Evolutionary conservation across 2,888 invertebrate species (phyloP).

Genomic region (Ariolimax columbianus): DNA sequence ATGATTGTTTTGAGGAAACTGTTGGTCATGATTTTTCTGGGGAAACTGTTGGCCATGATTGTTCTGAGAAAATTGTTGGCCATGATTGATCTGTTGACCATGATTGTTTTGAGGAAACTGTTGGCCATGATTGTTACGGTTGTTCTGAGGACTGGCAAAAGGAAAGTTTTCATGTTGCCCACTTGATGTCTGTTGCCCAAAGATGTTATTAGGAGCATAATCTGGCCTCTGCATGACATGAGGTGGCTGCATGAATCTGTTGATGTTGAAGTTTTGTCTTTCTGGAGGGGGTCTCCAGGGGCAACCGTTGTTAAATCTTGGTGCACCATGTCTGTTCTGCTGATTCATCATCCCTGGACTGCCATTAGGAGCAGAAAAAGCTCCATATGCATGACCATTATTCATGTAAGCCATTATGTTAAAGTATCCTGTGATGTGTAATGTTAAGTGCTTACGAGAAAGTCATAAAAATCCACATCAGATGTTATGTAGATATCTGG

Average conservation of each 20-base stretch:
- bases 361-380: background rate
- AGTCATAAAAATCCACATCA: too few species aligned
- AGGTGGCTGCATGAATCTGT: conserved; percentile 22
- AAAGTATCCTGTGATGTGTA: background rate
- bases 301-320: background rate
- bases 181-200: background rate
- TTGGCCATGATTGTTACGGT: too few species aligned
- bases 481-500: background rate
- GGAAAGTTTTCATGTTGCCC: conserved; percentile 23
- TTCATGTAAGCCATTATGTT: background rate
- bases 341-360: conserved; percentile 15
- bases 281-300: conserved; percentile 13
- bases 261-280: conserved; percentile 18
- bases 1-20: too few species aligned
- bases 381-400: background rate
- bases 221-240: background rate
- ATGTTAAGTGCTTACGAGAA: too few species aligned
- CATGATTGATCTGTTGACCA: too few species aligned
- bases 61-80: too few species aligned
- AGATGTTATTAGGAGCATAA: background rate
- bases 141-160: background rate
- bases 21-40: too few species aligned
- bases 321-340: background rate
- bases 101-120: too few species aligned
- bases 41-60: too few species aligned